phyloP scores from a whole-genome alignment of 2,888 invertebrate species.

The Ptychoptera albimana region DNA sequence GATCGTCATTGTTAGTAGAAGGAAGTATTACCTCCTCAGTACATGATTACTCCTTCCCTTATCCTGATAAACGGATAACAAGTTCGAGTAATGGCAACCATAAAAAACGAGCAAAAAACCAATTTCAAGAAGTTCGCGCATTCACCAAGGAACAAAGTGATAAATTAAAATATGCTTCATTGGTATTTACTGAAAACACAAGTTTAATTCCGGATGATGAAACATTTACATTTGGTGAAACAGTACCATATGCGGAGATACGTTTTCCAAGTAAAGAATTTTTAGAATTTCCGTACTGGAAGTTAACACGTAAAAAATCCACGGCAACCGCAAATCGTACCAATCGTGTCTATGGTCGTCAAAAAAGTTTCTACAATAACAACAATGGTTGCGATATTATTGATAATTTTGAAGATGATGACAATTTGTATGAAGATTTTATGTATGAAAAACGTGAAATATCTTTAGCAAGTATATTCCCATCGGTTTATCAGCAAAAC shows the following conservation, averaged over 20 bases:
- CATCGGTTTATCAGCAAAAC: conserved; percentile 9
- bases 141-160: conserved; percentile 11
- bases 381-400: background rate
- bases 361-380: background rate
- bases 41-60: conserved; percentile 14
- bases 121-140: conserved; percentile 15
- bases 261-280: conserved; percentile 8
- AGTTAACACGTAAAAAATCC: conserved; percentile 3
- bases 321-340: background rate
- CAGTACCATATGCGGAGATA: conserved; percentile 9
- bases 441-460: conserved; percentile 10
- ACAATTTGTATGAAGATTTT: background rate
- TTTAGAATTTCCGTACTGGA: conserved; percentile 6
- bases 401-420: conserved; percentile 1
- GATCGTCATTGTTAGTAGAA: background rate
- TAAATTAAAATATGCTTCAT: conserved; percentile 10
- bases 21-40: too few species aligned
- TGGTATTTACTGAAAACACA: conserved; percentile 6
- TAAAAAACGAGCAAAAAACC: conserved; percentile 11
- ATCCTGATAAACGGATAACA: conserved; percentile 15
- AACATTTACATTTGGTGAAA: conserved; percentile 3
- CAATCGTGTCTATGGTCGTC: background rate
- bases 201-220: background rate
- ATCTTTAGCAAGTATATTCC: conserved; percentile 14
- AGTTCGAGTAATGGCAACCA: conserved; percentile 9